These are phyloP conservation scores for Masticophis lateralis DNA, from an alignment of 2,797 vertebrate species.

Conservation along the genomic window DNA sequence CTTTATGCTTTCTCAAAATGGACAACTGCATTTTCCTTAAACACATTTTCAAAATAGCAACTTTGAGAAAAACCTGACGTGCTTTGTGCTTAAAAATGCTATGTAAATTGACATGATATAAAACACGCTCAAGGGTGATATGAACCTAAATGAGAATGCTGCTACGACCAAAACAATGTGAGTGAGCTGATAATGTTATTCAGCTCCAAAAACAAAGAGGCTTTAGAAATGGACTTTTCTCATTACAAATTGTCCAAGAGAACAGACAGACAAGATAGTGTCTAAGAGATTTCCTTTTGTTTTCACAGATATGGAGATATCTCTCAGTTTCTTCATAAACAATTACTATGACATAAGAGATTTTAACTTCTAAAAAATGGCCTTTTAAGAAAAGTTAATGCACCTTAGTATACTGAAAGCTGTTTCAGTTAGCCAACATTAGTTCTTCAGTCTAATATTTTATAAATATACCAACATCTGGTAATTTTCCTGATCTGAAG, in stretches of 20 bases:
- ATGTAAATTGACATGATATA: slow-evolving; percentile 28
- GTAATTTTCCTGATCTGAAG: not conserved
- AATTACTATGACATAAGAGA: slow-evolving; percentile 42
- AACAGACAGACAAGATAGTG: slow-evolving; percentile 59
- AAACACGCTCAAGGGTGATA: not conserved
- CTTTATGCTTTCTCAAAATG: not conserved
- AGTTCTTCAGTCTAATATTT: not conserved
- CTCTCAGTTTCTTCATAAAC: slow-evolving; percentile 62
- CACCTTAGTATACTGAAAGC: not conserved
- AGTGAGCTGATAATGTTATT: slow-evolving; percentile 18
- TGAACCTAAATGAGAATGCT: not conserved
- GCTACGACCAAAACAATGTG: slow-evolving; percentile 29
- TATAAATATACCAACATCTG: not conserved
- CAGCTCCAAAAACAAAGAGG: slow-evolving; percentile 65
- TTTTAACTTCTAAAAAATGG: slow-evolving; percentile 25
- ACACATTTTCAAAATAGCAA: not conserved
- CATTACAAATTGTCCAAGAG: slow-evolving; percentile 39
- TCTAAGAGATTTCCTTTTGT: slow-evolving; percentile 39
- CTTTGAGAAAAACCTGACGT: not conserved
- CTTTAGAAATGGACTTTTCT: slow-evolving; percentile 54
- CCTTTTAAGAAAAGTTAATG: not conserved
- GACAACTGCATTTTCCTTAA: not conserved
- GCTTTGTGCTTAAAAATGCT: not conserved
- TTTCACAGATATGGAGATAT: slow-evolving; percentile 66
- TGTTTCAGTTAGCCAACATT: not conserved